A percentile compares a stretch with the other conserved stretches of the same genome.
Evolutionary conservation across 2,888 invertebrate species (phyloP).

Genomic region (Trissoscelio sp.): DNA sequence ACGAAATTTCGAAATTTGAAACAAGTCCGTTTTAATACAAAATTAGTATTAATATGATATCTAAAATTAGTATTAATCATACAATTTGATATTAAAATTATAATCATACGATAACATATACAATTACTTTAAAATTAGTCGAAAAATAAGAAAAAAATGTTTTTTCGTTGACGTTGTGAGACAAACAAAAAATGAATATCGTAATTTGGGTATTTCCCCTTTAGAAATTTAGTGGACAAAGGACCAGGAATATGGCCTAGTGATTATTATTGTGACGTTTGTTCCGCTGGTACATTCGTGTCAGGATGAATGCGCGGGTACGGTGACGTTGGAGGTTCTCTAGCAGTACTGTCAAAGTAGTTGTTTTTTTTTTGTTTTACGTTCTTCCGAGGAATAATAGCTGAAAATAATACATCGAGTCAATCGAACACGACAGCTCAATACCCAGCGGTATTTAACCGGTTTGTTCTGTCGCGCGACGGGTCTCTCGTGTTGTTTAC

Average conservation of each 20-base stretch:
- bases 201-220: constrained; percentile 3
- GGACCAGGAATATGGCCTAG: constrained; percentile 2
- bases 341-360: constrained; percentile 32
- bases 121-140: no score
- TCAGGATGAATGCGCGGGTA: constrained; percentile 5
- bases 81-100: no score
- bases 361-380: constrained; percentile 40
- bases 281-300: constrained; percentile 6
- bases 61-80: no score
- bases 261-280: constrained; percentile 49
- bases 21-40: no score
- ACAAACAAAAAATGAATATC: no score
- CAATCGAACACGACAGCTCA: constrained; percentile 76
- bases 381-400: constrained; percentile 69
- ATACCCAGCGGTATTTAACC: constrained; percentile 69
- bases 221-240: constrained; percentile 13
- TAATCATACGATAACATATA: no score
- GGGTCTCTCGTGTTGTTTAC: constrained; percentile 48
- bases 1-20: no score
- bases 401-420: constrained; percentile 77
- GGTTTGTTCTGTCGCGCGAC: constrained; percentile 43
- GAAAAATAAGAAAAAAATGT: no score
- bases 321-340: constrained; percentile 17
- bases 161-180: no score
- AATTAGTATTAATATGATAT: no score